These are phyloP conservation scores for Sebastiscus albofasciatus DNA, from an alignment of 2,797 vertebrate genomes.

Conservation along the genomic window DNA sequence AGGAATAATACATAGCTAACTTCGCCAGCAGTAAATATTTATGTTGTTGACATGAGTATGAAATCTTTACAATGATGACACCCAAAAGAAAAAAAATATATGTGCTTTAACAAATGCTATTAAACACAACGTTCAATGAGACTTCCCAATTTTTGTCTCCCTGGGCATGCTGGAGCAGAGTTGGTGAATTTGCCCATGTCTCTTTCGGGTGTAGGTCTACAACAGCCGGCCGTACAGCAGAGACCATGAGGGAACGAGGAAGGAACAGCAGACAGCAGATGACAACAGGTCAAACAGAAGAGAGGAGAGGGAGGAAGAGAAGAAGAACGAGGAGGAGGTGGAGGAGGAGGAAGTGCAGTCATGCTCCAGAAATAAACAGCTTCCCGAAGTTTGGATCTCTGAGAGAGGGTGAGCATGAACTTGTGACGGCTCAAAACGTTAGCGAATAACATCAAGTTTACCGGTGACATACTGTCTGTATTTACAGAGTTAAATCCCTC, in stretches of 20 bases:
- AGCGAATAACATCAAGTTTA: not conserved
- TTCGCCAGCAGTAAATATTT: not conserved
- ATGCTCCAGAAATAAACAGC: constrained; percentile 83
- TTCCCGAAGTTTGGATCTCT: constrained; percentile 86
- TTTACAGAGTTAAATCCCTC: not conserved
- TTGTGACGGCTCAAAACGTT: not conserved
- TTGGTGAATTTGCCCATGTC: constrained; percentile 82
- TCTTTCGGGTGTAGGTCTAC: constrained; percentile 86
- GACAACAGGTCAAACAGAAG: constrained; percentile 70
- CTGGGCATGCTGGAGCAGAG: constrained; percentile 77
- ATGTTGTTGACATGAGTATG: not conserved
- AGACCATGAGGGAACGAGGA: constrained; percentile 82
- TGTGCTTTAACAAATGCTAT: constrained; percentile 25
- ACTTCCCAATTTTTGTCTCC: constrained; percentile 78
- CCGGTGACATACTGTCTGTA: not conserved
- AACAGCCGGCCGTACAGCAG: constrained; percentile 77
- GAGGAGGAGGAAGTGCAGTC: constrained; percentile 49
- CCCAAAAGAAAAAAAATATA: not conserved
- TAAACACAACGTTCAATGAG: constrained; percentile 67
- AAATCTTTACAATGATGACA: not conserved
- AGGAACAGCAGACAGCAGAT: constrained; percentile 78
- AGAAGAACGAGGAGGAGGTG: not conserved
- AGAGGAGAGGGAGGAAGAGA: constrained; percentile 55
- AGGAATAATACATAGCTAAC: not conserved
- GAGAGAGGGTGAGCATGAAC: constrained; percentile 90